These are phyloP conservation scores for Gari tellinella DNA, from an alignment of 2,888 invertebrate genomes.

Conservation along the genomic window DNA sequence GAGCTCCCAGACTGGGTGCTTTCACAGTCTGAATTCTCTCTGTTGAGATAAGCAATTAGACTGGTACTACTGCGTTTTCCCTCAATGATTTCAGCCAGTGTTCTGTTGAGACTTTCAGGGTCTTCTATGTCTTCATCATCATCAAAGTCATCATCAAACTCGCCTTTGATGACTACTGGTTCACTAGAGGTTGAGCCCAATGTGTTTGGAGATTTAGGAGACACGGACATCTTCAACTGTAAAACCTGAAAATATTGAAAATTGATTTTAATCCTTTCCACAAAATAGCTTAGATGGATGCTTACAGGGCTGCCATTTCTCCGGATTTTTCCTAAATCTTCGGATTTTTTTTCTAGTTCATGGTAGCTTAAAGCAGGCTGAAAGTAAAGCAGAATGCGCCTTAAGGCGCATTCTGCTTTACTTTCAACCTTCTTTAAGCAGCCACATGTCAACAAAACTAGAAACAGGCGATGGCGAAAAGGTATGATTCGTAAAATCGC, in stretches of 20 bases:
- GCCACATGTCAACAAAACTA: no score
- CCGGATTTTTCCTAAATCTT: no score
- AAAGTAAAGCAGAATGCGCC: no score
- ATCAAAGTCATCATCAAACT: slow-evolving; percentile 71
- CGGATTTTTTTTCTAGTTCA: no score
- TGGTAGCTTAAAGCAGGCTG: no score
- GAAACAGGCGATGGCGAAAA: no score
- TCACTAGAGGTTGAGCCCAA: slow-evolving; percentile 38
- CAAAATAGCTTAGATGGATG: no score
- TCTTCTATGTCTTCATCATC: slow-evolving; percentile 73
- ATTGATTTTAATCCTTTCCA: background rate
- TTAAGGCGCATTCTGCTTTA: no score
- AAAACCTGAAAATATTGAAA: slow-evolving; percentile 78
- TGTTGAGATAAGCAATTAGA: slow-evolving; percentile 52
- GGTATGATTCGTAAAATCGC: no score
- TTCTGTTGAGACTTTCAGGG: slow-evolving; percentile 76
- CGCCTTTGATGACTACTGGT: slow-evolving; percentile 47
- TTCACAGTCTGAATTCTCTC: slow-evolving; percentile 59
- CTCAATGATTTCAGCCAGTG: slow-evolving; percentile 78
- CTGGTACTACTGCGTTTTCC: slow-evolving; percentile 66
- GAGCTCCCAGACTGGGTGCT: slow-evolving; percentile 57
- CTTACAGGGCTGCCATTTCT: no score
- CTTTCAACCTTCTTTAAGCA: no score
- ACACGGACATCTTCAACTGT: slow-evolving; percentile 78
- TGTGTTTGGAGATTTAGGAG: slow-evolving; percentile 52